These are phyloP conservation scores for Danaus plexippus DNA, from an alignment of 1,140 invertebrate genomes.

Conservation along the genomic window DNA sequence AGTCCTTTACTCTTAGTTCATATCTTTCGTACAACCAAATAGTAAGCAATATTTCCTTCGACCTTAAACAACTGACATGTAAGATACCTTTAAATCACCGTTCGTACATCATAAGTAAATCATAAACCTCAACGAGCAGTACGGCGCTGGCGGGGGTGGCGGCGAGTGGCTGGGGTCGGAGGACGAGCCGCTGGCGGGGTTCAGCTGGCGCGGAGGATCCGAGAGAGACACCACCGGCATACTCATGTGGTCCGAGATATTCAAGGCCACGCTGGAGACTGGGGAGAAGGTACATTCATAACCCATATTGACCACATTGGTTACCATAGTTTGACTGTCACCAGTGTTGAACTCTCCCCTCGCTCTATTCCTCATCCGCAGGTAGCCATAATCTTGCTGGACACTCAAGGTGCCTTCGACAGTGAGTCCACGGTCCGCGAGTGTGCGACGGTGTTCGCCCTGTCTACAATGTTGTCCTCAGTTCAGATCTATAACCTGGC, in stretches of 20 bases:
- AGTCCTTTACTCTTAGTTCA: no score
- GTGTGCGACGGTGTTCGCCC: slow-evolving; percentile 96
- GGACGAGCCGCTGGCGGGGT: slow-evolving; percentile 81
- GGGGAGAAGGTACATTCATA: slow-evolving; percentile 78
- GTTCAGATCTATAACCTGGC: slow-evolving; percentile 98
- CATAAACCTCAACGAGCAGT: slow-evolving; percentile 23
- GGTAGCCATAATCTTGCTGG: slow-evolving; percentile 92
- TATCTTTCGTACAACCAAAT: no score
- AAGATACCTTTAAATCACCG: no score
- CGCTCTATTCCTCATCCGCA: slow-evolving; percentile 26
- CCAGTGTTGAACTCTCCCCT: no score
- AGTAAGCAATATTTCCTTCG: no score
- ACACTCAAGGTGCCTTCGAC: slow-evolving; percentile 98
- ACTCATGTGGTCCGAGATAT: slow-evolving; percentile 95
- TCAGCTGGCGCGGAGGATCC: slow-evolving; percentile 94
- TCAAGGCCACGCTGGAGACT: slow-evolving; percentile 81
- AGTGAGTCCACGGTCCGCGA: slow-evolving; percentile 96
- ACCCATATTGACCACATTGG: neutral
- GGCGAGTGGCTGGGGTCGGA: slow-evolving; percentile 75
- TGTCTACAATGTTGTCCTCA: slow-evolving; percentile 96
- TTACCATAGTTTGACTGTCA: no score
- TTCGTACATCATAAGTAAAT: no score
- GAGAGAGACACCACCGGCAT: slow-evolving; percentile 97
- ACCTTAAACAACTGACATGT: no score
- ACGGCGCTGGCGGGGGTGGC: slow-evolving; percentile 25